These are phyloP conservation scores for Nebria ingens DNA, from an alignment of 1,140 invertebrate genomes.

Conservation along the genomic window DNA sequence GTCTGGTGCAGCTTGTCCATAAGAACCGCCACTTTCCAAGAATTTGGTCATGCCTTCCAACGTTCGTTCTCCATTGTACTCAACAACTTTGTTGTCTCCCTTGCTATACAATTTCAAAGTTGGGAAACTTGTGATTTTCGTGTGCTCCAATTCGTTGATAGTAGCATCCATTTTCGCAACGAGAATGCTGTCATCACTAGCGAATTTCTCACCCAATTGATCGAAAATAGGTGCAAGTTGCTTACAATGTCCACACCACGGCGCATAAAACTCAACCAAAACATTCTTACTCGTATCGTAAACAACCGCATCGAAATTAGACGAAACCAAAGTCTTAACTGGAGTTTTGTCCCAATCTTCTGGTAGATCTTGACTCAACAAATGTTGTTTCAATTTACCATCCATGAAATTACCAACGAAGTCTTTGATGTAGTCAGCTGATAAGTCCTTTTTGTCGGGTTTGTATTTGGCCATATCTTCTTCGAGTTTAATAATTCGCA, in stretches of 20 bases:
- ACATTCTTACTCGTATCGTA: slow-evolving; percentile 85
- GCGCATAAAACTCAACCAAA: slow-evolving; percentile 97
- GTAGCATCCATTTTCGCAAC: slow-evolving; percentile 99
- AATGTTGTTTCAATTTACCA: slow-evolving; percentile 88
- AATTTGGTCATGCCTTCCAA: slow-evolving; percentile 89
- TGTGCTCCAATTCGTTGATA: slow-evolving; percentile 91
- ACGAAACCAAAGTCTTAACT: slow-evolving; percentile 89
- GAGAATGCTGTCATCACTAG: slow-evolving; percentile 72
- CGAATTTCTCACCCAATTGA: slow-evolving; percentile 63
- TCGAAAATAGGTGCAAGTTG: slow-evolving; percentile 95
- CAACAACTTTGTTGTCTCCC: slow-evolving; percentile 83
- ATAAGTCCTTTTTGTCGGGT: slow-evolving; percentile 69
- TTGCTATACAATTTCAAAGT: slow-evolving; percentile 94
- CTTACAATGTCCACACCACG: slow-evolving; percentile 97
- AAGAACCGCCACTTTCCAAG: slow-evolving; percentile 67
- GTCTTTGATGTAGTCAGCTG: slow-evolving; percentile 60
- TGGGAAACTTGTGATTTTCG: slow-evolving; percentile 92
- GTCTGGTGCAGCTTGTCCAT: slow-evolving; percentile 49
- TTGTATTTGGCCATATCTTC: slow-evolving; percentile 99
- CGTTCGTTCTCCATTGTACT: slow-evolving; percentile 92
- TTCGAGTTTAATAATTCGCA: slow-evolving; percentile 88
- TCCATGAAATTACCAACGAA: slow-evolving; percentile 85
- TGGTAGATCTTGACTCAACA: slow-evolving; percentile 88
- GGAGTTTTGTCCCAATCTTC: slow-evolving; percentile 95
- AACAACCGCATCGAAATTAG: slow-evolving; percentile 93